Conservation (phyloP, 1,140 invertebrate species). For the Lepidotrigona ventralis region DNA sequence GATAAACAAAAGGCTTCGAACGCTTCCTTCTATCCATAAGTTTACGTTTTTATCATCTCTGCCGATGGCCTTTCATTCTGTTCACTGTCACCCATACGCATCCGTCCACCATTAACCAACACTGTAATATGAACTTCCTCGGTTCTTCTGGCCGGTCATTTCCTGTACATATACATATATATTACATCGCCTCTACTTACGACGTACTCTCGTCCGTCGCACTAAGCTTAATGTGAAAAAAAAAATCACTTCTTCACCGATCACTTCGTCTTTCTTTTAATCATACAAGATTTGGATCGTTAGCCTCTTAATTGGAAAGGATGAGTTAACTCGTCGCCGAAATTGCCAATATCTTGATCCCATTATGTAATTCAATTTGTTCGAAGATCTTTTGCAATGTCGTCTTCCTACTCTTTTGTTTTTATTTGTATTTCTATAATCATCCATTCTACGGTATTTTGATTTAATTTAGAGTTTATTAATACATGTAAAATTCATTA, state of each 20-base stretch:
- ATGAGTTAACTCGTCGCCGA: background rate
- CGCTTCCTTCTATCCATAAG: slow-evolving; percentile 26
- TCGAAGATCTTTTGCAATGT: background rate
- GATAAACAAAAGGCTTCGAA: slow-evolving; percentile 33
- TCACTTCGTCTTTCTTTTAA: background rate
- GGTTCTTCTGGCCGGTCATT: slow-evolving; percentile 23
- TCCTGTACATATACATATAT: slow-evolving; percentile 34
- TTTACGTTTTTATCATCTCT: slow-evolving; percentile 24
- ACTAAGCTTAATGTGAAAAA: background rate
- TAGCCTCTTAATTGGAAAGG: background rate
- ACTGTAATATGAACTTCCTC: slow-evolving; percentile 51
- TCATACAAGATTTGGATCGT: background rate
- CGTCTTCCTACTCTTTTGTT: background rate
- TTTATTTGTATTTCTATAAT: background rate
- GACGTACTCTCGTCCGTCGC: background rate
- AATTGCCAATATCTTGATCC: background rate
- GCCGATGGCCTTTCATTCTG: slow-evolving; percentile 1
- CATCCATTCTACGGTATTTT: too few relatives aligned
- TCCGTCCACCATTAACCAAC: slow-evolving; percentile 13
- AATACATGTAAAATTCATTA: too few relatives aligned
- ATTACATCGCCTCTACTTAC: background rate
- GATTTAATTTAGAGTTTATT: too few relatives aligned
- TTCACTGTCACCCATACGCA: slow-evolving; percentile 8
- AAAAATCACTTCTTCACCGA: background rate
- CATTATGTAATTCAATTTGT: background rate